Base-by-base conservation (phyloP, 2,888 invertebrate genomes). In the Phorcus lineatus region DNA sequence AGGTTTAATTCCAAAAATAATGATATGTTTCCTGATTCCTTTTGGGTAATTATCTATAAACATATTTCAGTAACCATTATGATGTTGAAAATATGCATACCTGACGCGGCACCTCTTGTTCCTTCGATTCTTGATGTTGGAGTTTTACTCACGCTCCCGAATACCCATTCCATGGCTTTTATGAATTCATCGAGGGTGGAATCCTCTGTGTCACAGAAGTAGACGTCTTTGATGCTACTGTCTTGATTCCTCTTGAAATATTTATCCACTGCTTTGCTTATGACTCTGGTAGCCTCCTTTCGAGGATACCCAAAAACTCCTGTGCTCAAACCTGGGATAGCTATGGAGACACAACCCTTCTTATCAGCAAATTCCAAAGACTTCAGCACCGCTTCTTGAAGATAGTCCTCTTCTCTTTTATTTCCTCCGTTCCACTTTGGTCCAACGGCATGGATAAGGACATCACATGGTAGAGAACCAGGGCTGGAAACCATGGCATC, bases 281-380 rank as follows among this genome's bases (percentile, higher is more conserved):
- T 76, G 11, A 86, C 81, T 17, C 6, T 24, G 1, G 85, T 83
- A 13, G 87, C 80, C 19, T 79, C 22, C 0, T 74, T 57, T 17
- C 84, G 16, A 0, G 89, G 90, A 80, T 87, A 88, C 17, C 83
- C 86, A 80, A 85, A 88, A 16, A 87, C 80, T 0, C 90, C 90
- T 3, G 88, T 83, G 80, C 90, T 86, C 13, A 90, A 80, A 6
- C 88, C 89, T 19, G 90, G 90, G 36, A 90, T 70, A 19, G 88
- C 90, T 31, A 90, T 77, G 3, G 87, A 86, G 9, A 19, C 57
- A n/a, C 83, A 66, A 0, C 55, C 54, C 7, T 78, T 57, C 24
- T 76, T 53, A 0, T 81, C 82, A 17, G 88, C 85, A 7, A 67
- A 36, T 9, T 31, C 17, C 17, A 90, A 55, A 57, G 81, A 81